phyloP scores from a whole-genome alignment of 2,888 invertebrate genomes.

The Sthenelais limicola region DNA sequence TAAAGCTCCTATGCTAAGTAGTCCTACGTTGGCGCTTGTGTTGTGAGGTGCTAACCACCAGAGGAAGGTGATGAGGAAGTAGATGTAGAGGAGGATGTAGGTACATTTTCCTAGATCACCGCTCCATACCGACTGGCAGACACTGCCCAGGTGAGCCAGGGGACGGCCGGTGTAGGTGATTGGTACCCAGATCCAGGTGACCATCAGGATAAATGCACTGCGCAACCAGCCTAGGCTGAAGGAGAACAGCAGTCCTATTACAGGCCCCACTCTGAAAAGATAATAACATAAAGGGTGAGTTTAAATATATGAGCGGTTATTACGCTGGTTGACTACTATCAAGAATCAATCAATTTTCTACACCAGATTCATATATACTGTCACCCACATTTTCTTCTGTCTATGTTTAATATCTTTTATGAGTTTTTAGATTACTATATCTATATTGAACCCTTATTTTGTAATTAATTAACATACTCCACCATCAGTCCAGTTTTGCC shows the following conservation, averaged over 20 bases:
- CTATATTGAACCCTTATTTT: too few relatives aligned
- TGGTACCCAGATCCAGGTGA: conserved; percentile 15
- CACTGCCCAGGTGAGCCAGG: conserved; percentile 15
- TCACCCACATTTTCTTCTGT: not conserved
- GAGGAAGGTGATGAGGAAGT: conserved; percentile 16
- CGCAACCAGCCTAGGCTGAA: conserved; percentile 26
- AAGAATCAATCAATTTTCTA: not conserved
- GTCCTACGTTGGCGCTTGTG: conserved; percentile 26
- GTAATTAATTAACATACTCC: too few relatives aligned
- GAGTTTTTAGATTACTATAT: too few relatives aligned
- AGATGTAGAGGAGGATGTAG: conserved; percentile 24
- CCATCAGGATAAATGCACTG: not conserved
- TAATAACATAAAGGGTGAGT: too few relatives aligned
- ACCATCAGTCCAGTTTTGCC: too few relatives aligned
- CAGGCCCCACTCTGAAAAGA: conserved; percentile 24
- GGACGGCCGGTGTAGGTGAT: conserved; percentile 14
- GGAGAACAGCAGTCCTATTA: conserved; percentile 20
- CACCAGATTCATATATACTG: not conserved
- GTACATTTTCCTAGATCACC: conserved; percentile 22
- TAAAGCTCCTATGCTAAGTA: conserved; percentile 23
- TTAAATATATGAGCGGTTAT: too few relatives aligned
- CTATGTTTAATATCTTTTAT: not conserved
- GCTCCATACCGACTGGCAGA: conserved; percentile 33
- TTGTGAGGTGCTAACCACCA: conserved; percentile 32
- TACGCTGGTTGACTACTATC: too few relatives aligned